These are phyloP conservation scores for Bombus sylvicola DNA, from an alignment of 1,140 invertebrate genomes.

Conservation along the genomic window DNA sequence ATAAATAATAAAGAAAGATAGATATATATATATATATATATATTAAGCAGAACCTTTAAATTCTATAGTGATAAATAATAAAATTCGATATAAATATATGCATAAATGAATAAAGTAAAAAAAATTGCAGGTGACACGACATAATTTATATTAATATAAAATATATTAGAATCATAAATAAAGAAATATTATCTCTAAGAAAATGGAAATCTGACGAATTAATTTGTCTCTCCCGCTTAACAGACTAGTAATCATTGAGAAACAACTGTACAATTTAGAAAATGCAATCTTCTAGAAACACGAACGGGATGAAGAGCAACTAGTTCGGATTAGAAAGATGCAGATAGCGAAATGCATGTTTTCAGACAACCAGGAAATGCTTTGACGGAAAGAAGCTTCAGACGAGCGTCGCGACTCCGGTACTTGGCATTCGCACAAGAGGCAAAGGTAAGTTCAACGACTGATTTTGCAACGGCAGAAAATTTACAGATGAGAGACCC, in stretches of 20 bases:
- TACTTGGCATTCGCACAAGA: slow-evolving; percentile 48
- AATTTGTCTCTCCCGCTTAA: neutral
- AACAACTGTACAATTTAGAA: neutral
- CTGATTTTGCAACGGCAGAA: slow-evolving; percentile 52
- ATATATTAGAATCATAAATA: neutral
- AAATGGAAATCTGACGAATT: neutral
- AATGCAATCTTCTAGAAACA: neutral
- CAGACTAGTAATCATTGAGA: neutral
- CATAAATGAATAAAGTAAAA: neutral
- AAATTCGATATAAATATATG: neutral
- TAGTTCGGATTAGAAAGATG: neutral
- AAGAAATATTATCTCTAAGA: neutral
- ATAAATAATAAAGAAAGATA: no score
- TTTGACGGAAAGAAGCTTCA: slow-evolving; percentile 38
- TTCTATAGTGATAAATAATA: no score
- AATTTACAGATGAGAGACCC: slow-evolving; percentile 52
- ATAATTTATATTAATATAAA: neutral
- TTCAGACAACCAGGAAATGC: slow-evolving; percentile 25
- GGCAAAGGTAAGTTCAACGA: slow-evolving; percentile 52
- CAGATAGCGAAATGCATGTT: neutral
- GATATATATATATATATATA: no score
- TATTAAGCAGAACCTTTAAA: no score
- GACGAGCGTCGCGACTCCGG: slow-evolving; percentile 44
- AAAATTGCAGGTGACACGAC: neutral
- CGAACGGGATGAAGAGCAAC: neutral